Base-by-base conservation (phyloP, 2,888 invertebrate genomes). In the Calliphora vomitoria region DNA sequence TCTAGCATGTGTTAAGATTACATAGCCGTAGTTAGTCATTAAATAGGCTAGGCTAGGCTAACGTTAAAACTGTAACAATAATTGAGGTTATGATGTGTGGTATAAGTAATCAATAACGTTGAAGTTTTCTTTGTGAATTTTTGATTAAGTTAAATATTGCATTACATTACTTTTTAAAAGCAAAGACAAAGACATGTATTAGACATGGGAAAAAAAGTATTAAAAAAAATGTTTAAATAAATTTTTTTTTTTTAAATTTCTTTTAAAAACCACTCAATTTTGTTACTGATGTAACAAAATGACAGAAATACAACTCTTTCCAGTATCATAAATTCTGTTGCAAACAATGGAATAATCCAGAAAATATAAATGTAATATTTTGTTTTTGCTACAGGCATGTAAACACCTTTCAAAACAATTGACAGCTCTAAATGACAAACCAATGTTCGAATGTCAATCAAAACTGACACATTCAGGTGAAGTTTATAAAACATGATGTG, bases 391-490 rank as follows among this genome's bases (percentile, higher is more conserved):
- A 38, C 3, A 38, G 13, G 11, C n/a, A 58, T 44, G 55, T 41
- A 78, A 53, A 78, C 50, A 66, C 41, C 11, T 18, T 58, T 60
- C 20, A 72, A 62, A 69, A 4, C 35, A 62, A 41, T 13, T 72
- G 69, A 69, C 50, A 82, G 60, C 41, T 64, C 41, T 13, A 55
- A 64, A 72, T 72, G 62, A 64, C 82, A 82, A 50, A 60, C 38
- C 20, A 68, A 69, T 81, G 64, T 64, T 64, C 31, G 31, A 31
- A 13, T 72, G 72, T 72, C 82, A 82, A 75, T 82, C 75, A 74
- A 25, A 10, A 68, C 8, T 74, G 75, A 75, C 82, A 50, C 60
- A 62, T 82, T 82, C 31, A 69, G 68, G 76, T 76, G 60, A 76
- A 76, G 69, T 69, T 82, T 68, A 76, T 60, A 41, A 41, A 50